Evolutionary conservation across 2,113 vertebrate species (phyloP).

Genomic region (Atractosteus spatula): DNA sequence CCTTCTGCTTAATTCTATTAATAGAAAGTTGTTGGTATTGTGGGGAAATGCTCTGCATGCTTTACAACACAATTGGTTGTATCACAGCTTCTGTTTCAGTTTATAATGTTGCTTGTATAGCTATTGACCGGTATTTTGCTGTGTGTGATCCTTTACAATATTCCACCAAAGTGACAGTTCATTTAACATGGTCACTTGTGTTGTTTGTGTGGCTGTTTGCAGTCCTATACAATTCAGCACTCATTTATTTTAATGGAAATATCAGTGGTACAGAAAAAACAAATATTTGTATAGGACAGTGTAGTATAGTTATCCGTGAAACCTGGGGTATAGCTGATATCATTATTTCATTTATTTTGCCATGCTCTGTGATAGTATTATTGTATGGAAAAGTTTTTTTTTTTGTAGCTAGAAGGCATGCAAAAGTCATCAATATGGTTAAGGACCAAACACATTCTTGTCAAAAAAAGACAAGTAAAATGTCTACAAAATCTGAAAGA

Average conservation of each 20-base stretch:
- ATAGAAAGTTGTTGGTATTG: constrained; percentile 18
- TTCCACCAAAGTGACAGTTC: no score
- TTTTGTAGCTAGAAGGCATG: constrained; percentile 4
- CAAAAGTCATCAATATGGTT: neutral
- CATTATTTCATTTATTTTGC: constrained; percentile 2
- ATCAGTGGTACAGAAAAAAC: neutral
- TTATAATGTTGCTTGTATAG: no score
- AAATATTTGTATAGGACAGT: neutral
- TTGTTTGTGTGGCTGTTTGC: neutral
- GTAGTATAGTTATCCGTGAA: neutral
- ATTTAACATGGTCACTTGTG: neutral
- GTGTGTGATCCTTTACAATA: constrained; percentile 16
- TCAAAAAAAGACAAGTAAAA: neutral
- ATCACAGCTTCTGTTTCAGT: constrained; percentile 4
- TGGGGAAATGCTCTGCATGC: neutral
- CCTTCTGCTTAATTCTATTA: neutral
- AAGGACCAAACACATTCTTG: neutral
- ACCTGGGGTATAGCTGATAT: constrained; percentile 8
- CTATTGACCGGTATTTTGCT: no score
- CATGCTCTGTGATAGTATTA: neutral
- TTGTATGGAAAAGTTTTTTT: constrained; percentile 12
- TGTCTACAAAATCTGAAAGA: neutral
- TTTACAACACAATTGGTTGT: neutral
- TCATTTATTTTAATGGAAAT: constrained; percentile 7
- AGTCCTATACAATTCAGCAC: neutral